Conservation (phyloP, 2,888 invertebrate genomes). For the Theretra japonica region DNA sequence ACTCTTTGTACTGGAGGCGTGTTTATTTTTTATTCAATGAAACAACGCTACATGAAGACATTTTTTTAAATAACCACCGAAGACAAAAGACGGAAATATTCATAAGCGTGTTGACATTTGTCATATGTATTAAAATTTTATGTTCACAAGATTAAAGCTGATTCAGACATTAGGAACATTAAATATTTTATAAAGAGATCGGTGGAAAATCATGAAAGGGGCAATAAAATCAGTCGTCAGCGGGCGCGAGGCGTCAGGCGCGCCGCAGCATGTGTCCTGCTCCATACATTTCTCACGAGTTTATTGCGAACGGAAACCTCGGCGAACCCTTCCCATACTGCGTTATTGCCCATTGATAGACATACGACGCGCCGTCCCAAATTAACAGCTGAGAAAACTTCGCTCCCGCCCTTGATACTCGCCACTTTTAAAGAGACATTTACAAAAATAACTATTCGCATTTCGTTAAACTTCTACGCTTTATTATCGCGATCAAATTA, state of each 20-base stretch:
- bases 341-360: slow-evolving; percentile 70
- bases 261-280: slow-evolving; percentile 53
- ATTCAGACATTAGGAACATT: slow-evolving; percentile 21
- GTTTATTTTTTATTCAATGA: not conserved
- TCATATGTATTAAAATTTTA: slow-evolving; percentile 7
- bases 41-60: not conserved
- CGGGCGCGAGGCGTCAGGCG: slow-evolving; percentile 49
- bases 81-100: not conserved
- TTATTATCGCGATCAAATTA: slow-evolving; percentile 70
- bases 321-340: slow-evolving; percentile 56
- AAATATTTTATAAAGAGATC: slow-evolving; percentile 30
- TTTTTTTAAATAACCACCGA: not conserved
- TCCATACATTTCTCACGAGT: slow-evolving; percentile 61
- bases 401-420: slow-evolving; percentile 23
- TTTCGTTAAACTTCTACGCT: slow-evolving; percentile 42
- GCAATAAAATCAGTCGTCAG: slow-evolving; percentile 72
- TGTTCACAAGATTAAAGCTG: slow-evolving; percentile 23
- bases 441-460: slow-evolving; percentile 39
- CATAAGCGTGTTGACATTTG: slow-evolving; percentile 13
- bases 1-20: not conserved
- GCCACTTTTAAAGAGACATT: slow-evolving; percentile 37
- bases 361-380: slow-evolving; percentile 66
- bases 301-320: slow-evolving; percentile 79
- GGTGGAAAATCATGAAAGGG: slow-evolving; percentile 56
- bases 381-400: slow-evolving; percentile 52